These are phyloP conservation scores for Pollimyrus isidori DNA, from an alignment of 2,113 vertebrate genomes.

Conservation along the genomic window DNA sequence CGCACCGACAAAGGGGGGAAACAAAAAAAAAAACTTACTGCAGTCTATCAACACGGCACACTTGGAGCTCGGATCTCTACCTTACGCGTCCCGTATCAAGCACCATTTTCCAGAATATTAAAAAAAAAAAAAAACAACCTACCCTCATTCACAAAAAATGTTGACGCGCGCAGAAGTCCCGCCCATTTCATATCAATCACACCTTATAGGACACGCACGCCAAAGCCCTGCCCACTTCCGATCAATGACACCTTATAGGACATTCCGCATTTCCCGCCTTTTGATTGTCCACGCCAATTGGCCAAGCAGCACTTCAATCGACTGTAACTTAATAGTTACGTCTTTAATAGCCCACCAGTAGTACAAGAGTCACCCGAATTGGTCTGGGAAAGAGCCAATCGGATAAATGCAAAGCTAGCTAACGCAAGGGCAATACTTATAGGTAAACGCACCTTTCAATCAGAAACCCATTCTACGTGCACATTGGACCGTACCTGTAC, in stretches of 20 bases:
- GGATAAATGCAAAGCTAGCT: background rate
- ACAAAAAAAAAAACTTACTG: background rate
- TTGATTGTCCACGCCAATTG: constrained; percentile 10
- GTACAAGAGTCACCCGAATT: background rate
- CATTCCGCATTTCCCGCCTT: constrained; percentile 13
- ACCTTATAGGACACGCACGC: constrained; percentile 10
- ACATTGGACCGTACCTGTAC: constrained; percentile 11
- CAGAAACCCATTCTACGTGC: background rate
- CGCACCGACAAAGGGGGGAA: background rate
- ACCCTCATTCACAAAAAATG: constrained; percentile 28
- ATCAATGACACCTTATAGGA: constrained; percentile 3
- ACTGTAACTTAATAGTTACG: constrained; percentile 11
- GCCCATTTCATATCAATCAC: constrained; percentile 1
- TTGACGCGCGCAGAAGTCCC: constrained; percentile 1
- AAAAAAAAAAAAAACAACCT: background rate
- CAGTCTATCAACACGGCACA: background rate
- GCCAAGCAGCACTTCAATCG: constrained; percentile 7
- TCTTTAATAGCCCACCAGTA: constrained; percentile 16
- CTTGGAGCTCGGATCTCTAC: background rate
- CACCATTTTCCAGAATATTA: background rate
- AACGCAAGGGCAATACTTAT: background rate
- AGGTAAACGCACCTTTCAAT: constrained; percentile 14
- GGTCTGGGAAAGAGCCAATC: constrained; percentile 18
- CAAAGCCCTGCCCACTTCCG: constrained; percentile 2
- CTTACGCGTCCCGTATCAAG: background rate